Conservation (phyloP, 2,113 vertebrate species). For the Stercorarius parasiticus region DNA sequence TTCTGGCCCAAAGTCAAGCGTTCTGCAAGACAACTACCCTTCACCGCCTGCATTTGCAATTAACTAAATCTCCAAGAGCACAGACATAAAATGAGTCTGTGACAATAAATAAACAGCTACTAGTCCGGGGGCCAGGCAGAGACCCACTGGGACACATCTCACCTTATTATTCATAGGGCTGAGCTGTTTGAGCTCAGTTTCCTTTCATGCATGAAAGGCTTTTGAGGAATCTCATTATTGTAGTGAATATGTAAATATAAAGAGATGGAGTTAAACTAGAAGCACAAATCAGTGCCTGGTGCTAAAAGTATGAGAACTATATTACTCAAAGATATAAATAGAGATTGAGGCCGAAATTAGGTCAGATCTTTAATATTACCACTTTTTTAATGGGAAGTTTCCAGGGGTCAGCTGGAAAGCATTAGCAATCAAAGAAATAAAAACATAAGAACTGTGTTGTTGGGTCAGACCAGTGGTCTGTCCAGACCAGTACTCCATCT, state of each 20-base stretch:
- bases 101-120: background rate
- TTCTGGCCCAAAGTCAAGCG: background rate
- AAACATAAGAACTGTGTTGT: background rate
- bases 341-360: background rate
- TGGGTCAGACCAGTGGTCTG: background rate
- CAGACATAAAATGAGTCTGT: background rate
- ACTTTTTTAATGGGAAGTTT: background rate
- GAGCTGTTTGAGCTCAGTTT: conserved; percentile 11
- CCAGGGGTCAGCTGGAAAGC: background rate
- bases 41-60: background rate
- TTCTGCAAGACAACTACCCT: background rate
- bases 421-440: background rate
- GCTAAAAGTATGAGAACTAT: background rate
- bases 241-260: conserved; percentile 5
- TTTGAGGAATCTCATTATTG: conserved; percentile 41
- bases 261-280: background rate
- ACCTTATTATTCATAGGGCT: conserved; percentile 14
- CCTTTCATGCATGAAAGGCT: conserved; percentile 38
- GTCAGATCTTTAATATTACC: background rate
- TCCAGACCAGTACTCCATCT: background rate
- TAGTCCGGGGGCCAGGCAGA: background rate
- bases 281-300: background rate
- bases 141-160: background rate
- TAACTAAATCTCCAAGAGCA: background rate
- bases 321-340: background rate